Evolutionary conservation across 2,113 vertebrate genomes (phyloP), one percentile per base, ranked within the genome.

Genomic region (Pelusios castaneus): DNA sequence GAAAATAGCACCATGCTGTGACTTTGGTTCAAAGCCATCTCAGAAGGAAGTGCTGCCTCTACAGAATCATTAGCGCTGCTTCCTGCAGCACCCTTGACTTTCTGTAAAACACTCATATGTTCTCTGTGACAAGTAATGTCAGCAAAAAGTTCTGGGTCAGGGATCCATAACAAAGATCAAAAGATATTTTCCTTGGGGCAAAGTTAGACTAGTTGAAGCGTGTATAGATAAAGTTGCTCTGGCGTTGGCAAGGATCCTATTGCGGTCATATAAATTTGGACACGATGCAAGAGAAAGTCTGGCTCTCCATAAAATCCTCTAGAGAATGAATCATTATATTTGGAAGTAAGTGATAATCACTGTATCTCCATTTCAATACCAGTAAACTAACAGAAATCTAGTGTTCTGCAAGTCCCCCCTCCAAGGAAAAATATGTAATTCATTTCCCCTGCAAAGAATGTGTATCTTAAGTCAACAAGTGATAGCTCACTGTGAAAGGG

Each of bases 171-270:
- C 10, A 89, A 80, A 76, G 9, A 3, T 4, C 78, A 52, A 24
- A 12, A 56, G 29, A 29, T 1, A 11, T 55, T 78, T 80, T 70
- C 45, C 51, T 47, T 67, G 55, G 80, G 9, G 5, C 2, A 75
- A 45, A 70, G 12, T 41, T 31, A 87, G 27, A 8, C 41, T n/a
- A 0, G 0, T 43, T 34, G 11, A 67, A 84, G 9, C 38, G n/a
- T 1, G 77, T 47, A 47, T 10, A 47, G 38, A 31, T 0, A 19
- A n/a, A 9, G 24, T 11, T 85, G 41, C 25, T 63, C 86, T 27
- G 4, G n/a, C 89, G 82, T 56, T 67, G 82, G 2, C 60, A 92
- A 89, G 43, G 29, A 58, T 11, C 5, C 4, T 29, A 12, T 1
- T 31, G 58, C 38, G 34, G 19, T 55, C 87, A 38, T 22, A 10